These are phyloP conservation scores for Oxygymnocypris stewartii DNA, from an alignment of 2,113 vertebrate genomes.

Conservation along the genomic window DNA sequence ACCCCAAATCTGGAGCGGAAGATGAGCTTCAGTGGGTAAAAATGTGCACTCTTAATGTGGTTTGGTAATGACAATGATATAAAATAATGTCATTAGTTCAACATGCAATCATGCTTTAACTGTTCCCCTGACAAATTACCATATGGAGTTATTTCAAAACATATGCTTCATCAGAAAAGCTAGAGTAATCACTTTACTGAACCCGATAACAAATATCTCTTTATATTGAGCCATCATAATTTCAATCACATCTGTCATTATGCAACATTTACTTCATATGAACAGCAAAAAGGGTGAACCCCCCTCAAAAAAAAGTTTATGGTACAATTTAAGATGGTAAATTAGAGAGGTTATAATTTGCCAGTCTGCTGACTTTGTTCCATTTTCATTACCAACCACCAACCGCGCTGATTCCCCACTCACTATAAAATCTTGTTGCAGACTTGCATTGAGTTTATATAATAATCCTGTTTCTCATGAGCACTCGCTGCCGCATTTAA, in stretches of 20 bases:
- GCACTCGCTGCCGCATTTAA: not conserved
- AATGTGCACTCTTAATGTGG: constrained; percentile 3
- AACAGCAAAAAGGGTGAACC: not conserved
- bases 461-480: constrained; percentile 43
- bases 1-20: not conserved
- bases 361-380: constrained; percentile 34
- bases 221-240: not conserved
- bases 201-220: constrained; percentile 3
- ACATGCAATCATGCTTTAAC: constrained; percentile 21
- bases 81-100: constrained; percentile 22
- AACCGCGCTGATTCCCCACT: constrained; percentile 7
- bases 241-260: not conserved
- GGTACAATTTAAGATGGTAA: constrained; percentile 4
- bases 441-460: constrained; percentile 33
- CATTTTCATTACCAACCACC: constrained; percentile 31
- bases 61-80: constrained; percentile 29
- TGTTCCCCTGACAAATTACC: constrained; percentile 16
- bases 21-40: constrained; percentile 6
- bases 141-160: constrained; percentile 15
- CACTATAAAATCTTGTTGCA: not conserved
- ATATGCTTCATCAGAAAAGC: not conserved
- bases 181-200: constrained; percentile 20
- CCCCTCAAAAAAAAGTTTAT: not conserved
- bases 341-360: constrained; percentile 25
- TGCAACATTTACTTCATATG: not conserved